Evolutionary conservation across 2,888 invertebrate genomes (phyloP).

Genomic region (Drosophila sordidula): DNA sequence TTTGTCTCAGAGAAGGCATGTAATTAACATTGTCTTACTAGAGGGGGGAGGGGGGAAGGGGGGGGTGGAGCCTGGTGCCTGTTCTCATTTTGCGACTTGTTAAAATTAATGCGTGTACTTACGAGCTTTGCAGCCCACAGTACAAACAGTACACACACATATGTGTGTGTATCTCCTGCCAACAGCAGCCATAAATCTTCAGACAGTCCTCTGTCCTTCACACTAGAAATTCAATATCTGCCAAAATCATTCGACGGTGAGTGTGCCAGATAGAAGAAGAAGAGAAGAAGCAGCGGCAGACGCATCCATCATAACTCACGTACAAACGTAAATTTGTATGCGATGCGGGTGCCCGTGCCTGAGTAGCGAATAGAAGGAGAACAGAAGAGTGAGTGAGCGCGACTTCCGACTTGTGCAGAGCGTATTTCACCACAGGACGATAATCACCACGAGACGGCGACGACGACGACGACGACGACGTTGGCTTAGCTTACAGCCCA

Average conservation of each 20-base stretch:
- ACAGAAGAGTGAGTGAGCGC: constrained; percentile 5
- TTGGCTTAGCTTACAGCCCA: constrained; percentile 12
- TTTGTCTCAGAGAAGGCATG: constrained; percentile 1
- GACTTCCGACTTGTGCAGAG: constrained; percentile 37
- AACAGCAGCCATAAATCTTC: constrained; percentile 46
- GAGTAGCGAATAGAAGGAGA: neutral
- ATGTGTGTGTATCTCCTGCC: constrained; percentile 4
- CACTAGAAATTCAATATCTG: constrained; percentile 65
- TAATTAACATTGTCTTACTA: constrained; percentile 48
- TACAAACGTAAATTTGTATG: constrained; percentile 50
- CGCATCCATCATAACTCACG: constrained; percentile 61
- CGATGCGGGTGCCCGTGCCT: constrained; percentile 46
- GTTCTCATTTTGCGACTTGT: constrained; percentile 52
- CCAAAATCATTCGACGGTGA: constrained; percentile 40
- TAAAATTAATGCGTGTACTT: constrained; percentile 61
- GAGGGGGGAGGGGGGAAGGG: constrained; percentile 9
- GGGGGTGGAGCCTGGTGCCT: constrained; percentile 2
- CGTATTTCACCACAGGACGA: constrained; percentile 45
- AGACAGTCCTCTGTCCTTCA: constrained; percentile 51
- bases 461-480: neutral
- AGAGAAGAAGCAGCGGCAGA: constrained; percentile 24
- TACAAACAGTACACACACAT: neutral
- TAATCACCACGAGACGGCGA: constrained; percentile 15
- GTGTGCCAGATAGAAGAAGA: constrained; percentile 19
- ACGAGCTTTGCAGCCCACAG: constrained; percentile 50